Base-by-base conservation (phyloP, 1,140 invertebrate genomes). In the Ips typographus region DNA sequence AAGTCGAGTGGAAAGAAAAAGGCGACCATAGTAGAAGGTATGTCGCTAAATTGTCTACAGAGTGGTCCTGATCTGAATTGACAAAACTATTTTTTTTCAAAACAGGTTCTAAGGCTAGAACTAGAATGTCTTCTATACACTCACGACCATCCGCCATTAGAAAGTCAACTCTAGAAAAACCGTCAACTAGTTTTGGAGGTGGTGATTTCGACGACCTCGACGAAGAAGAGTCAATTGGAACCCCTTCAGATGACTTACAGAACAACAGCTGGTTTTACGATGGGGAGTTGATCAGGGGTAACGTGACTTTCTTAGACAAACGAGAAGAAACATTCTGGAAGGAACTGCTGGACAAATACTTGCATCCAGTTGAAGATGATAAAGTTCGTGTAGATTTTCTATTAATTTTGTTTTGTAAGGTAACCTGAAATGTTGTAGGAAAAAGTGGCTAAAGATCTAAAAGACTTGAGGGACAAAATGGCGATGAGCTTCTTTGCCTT, bases 401-500 rank as follows among this genome's bases (percentile, higher is more conserved):
- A 47, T 61, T 61, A 49, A 49, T 49, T 49, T 2, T 49, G 6
- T 58, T 63, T 44, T 47, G 2, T 39, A 4, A 42, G 22, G 22
- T 22, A 22, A 22, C 22, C 22, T 22, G 6, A 59, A 22, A 41
- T 39, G 81, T 73, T 74, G 1, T 65, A 89, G 84, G 79, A 81
- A 73, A 81, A 84, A 74, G 85, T 90, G 70, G 81, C 81, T 1
- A 78, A 83, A 51, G 86, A 87, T 38, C 79, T 94, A 40, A 86
- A 84, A 61, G 84, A 87, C 42, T 80, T 93, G 22, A 83, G 91
- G 7, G 89, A 94, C 77, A 88, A 90, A 73, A 85, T 86, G 65
- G 85, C 91, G 1, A 90, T 93, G 74, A 89, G 89, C 51, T 94
- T 94, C 79, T 89, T 92, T 57, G 94, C 94, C 88, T 80, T 94